Evolutionary conservation across 2,797 vertebrate genomes (phyloP), one percentile per base, ranked within the genome.

Genomic region (Spondyliosoma cantharus): DNA sequence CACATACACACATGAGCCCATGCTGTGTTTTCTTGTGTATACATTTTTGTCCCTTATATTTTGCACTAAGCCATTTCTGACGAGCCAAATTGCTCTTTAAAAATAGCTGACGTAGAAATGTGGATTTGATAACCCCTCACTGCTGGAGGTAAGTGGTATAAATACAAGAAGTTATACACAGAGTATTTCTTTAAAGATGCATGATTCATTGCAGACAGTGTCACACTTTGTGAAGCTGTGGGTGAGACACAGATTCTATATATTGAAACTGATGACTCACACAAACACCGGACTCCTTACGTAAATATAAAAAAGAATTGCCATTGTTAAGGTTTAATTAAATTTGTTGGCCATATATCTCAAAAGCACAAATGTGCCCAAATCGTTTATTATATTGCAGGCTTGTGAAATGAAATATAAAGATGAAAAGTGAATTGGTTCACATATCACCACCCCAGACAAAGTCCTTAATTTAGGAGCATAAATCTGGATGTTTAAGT

Each of bases 241-340:
- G 53, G 45, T 42, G 29, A 80, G 63, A 59, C 24, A 14, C 54
- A 64, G 70, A 80, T 82, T 15, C 65, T 74, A 77, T 79, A 46
- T 58, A 37, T 48, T 69, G 15, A 83, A 85, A 79, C 13, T 68
- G 82, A 85, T 87, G 82, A 89, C 58, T 85, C 76, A 86, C 19
- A 50, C 58, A 54, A n/a, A 62, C 17, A 60, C 19, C 5, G 11
- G 72, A 80, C 69, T 54, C 81, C 70, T 87, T 82, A 89, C 77
- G 53, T 72, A n/a, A n/a, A 84, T 88, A 86, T 49, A 73, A 16
- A 59, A 45, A 3, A 56, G n/a, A 78, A 81, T 54, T 67, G 24
- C 17, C 17, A 56, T 65, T 2, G 29, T 60, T 13, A 73, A 52
- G 66, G 64, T 78, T 86, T 78, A 76, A 86, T 84, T 68, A 63